phyloP scores from a whole-genome alignment of 2,888 invertebrate species.

The Diarsia rubi region DNA sequence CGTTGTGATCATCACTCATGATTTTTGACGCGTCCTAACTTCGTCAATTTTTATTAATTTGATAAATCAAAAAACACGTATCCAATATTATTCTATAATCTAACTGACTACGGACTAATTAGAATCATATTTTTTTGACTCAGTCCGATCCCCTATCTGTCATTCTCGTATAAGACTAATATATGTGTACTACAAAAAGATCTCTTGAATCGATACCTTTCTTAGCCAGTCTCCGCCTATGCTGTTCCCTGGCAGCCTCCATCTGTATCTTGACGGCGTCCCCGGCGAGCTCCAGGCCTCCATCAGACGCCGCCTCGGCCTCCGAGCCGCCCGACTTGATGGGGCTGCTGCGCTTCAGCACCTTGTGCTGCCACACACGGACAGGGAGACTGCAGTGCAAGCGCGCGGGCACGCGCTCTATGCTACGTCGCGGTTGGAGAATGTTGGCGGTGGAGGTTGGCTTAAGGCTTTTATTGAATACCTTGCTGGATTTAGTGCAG shows the following conservation, averaged over 20 bases:
- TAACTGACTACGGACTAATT: too few relatives aligned
- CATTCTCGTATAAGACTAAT: not conserved
- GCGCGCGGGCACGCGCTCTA: constrained; percentile 19
- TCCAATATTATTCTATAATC: too few relatives aligned
- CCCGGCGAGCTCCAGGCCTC: constrained; percentile 76
- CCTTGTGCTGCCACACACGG: constrained; percentile 79
- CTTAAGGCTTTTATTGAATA: too few relatives aligned
- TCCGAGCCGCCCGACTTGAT: constrained; percentile 85
- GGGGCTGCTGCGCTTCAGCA: constrained; percentile 84
- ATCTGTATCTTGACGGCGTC: constrained; percentile 87
- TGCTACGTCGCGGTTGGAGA: constrained; percentile 18
- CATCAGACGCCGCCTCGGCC: constrained; percentile 80
- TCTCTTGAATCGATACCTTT: constrained; percentile 77
- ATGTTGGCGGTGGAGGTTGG: not conserved
- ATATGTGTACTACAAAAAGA: not conserved
- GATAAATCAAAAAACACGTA: too few relatives aligned
- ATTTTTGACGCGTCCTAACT: too few relatives aligned
- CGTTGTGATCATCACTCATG: too few relatives aligned
- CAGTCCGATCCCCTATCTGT: too few relatives aligned
- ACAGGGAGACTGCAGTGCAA: constrained; percentile 46
- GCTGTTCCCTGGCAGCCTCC: constrained; percentile 88
- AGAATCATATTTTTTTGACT: too few relatives aligned
- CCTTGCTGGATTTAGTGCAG: not conserved
- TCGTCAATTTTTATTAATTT: too few relatives aligned
- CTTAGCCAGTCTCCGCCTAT: constrained; percentile 84